phyloP scores from a whole-genome alignment of 1,140 invertebrate genomes.

The Drosophila nigromelanica region DNA sequence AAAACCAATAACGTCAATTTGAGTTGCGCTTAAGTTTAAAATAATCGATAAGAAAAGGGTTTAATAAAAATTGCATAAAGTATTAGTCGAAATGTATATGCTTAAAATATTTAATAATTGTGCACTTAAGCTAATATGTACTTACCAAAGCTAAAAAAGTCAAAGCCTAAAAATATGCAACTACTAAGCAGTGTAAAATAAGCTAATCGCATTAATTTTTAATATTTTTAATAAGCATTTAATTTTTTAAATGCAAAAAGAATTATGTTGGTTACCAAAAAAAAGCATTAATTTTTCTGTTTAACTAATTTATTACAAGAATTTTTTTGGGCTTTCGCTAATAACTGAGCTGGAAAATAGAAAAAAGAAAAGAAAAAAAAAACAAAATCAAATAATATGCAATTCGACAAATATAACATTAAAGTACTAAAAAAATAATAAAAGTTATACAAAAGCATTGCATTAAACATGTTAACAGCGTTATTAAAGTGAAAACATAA shows the following conservation, averaged over 20 bases:
- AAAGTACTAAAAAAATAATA: slow-evolving; percentile 39
- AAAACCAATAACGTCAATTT: no score
- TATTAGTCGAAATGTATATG: not conserved
- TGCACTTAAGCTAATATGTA: slow-evolving; percentile 6
- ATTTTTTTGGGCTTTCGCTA: slow-evolving; percentile 58
- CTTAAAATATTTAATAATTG: not conserved
- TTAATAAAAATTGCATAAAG: no score
- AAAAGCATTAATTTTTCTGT: slow-evolving; percentile 57
- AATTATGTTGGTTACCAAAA: slow-evolving; percentile 31
- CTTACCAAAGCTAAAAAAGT: slow-evolving; percentile 47
- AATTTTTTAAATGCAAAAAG: slow-evolving; percentile 11
- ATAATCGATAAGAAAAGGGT: no score
- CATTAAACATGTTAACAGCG: slow-evolving; percentile 67
- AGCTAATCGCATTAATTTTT: slow-evolving; percentile 15
- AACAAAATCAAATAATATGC: slow-evolving; percentile 51
- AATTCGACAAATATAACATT: slow-evolving; percentile 53
- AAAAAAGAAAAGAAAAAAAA: slow-evolving; percentile 45
- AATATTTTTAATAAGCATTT: slow-evolving; percentile 32
- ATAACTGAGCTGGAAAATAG: slow-evolving; percentile 79
- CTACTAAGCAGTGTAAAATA: slow-evolving; percentile 54
- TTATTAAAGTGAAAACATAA: slow-evolving; percentile 66
- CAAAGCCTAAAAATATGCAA: slow-evolving; percentile 12
- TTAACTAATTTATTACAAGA: slow-evolving; percentile 75
- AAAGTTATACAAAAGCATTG: slow-evolving; percentile 53
- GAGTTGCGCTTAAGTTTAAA: no score